Evolutionary conservation across 2,797 vertebrate species (phyloP).

Genomic region (Sarcophilus harrisii): DNA sequence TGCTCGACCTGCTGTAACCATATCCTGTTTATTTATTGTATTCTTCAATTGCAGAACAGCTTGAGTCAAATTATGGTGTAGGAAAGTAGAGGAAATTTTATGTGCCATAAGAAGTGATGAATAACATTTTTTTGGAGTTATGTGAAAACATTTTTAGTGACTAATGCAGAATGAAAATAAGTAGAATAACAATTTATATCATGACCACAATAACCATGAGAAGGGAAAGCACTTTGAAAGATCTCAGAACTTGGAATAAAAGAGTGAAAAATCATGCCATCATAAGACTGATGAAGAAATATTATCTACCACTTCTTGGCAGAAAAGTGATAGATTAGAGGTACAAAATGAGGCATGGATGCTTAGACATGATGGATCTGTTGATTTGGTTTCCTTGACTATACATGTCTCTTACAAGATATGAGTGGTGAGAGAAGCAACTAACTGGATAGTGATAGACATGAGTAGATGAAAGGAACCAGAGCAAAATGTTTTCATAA

Average conservation of each 20-base stretch:
- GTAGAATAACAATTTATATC: background rate
- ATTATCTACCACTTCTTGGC: no score
- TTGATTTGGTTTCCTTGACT: background rate
- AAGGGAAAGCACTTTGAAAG: background rate
- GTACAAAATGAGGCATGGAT: background rate
- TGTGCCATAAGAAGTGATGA: background rate
- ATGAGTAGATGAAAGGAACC: background rate
- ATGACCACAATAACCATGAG: background rate
- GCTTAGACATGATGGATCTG: background rate
- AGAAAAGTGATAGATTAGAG: background rate
- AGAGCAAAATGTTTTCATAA: background rate
- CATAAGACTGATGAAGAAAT: no score
- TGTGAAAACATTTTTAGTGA: no score
- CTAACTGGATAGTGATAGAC: background rate
- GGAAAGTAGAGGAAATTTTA: background rate
- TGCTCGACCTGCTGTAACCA: no score
- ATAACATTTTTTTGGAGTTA: background rate
- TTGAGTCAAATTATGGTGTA: background rate
- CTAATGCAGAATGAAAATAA: no score
- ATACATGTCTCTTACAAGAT: background rate
- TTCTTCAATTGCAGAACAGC: no score
- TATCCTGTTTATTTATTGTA: no score
- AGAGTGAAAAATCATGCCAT: no score
- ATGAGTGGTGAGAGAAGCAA: background rate
- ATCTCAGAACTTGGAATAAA: no score